These are phyloP conservation scores for Plutella xylostella DNA, from an alignment of 2,888 invertebrate species.

Conservation along the genomic window DNA sequence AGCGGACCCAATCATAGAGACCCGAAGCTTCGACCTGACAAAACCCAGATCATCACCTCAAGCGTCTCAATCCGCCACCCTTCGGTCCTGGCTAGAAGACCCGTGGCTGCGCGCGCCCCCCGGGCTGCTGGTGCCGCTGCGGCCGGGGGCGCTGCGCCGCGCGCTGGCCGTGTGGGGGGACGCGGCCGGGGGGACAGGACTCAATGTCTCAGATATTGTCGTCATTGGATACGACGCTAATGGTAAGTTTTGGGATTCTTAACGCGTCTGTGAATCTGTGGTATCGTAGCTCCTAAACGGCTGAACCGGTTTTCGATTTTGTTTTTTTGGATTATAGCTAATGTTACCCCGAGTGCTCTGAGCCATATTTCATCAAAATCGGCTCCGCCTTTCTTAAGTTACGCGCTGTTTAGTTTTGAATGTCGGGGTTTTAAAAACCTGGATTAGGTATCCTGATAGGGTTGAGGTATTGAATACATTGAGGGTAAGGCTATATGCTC, in stretches of 20 bases:
- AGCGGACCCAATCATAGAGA: conserved; percentile 31
- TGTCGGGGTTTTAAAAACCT: no score
- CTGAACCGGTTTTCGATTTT: no score
- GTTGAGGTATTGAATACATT: no score
- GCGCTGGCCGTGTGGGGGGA: conserved; percentile 57
- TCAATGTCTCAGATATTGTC: conserved; percentile 49
- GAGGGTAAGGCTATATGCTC: conserved; percentile 43
- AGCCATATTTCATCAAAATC: no score
- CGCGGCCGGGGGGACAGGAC: conserved; percentile 31
- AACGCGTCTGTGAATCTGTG: no score
- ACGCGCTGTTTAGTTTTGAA: no score
- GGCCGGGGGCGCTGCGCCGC: conserved; percentile 43
- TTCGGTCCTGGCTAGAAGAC: conserved; percentile 55
- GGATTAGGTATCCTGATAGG: no score
- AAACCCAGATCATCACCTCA: conserved; percentile 25
- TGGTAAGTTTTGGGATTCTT: conserved; percentile 37
- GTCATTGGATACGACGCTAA: conserved; percentile 59
- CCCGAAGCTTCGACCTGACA: conserved; percentile 25
- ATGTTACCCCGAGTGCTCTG: no score
- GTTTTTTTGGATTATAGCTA: no score
- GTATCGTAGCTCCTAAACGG: no score
- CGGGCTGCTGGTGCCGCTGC: conserved; percentile 53
- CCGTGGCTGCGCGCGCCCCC: conserved; percentile 54
- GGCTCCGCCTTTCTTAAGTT: no score
- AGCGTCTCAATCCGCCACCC: conserved; percentile 34